These are phyloP conservation scores for Heliconius ethilla DNA, from an alignment of 2,888 invertebrate genomes.

Conservation along the genomic window DNA sequence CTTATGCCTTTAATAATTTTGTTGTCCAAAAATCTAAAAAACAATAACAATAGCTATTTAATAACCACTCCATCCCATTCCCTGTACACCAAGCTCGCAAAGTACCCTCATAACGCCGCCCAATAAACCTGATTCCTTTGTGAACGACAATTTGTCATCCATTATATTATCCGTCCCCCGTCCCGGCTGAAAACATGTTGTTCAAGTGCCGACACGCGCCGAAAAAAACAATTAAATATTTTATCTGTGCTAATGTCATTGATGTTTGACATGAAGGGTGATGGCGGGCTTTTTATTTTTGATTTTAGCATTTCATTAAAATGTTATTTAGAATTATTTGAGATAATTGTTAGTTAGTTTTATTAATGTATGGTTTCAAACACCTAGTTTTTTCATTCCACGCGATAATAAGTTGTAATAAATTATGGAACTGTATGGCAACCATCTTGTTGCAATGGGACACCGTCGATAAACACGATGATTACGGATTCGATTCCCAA, in stretches of 20 bases:
- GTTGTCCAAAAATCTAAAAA: no score
- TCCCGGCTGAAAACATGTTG: slow-evolving; percentile 59
- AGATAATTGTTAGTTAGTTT: not conserved
- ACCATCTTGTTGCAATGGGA: no score
- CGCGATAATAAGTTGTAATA: no score
- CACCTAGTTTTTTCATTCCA: no score
- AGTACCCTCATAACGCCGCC: slow-evolving; percentile 76
- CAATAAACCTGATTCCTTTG: slow-evolving; percentile 79
- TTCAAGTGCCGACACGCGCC: slow-evolving; percentile 72
- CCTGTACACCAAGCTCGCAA: slow-evolving; percentile 58
- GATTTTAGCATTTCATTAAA: not conserved
- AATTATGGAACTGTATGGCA: no score
- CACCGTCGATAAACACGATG: no score
- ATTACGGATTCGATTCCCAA: no score
- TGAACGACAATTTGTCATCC: slow-evolving; percentile 77
- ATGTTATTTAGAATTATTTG: not conserved
- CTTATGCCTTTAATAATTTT: no score
- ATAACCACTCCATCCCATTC: slow-evolving; percentile 47
- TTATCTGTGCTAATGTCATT: slow-evolving; percentile 56
- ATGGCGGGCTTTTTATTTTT: slow-evolving; percentile 10
- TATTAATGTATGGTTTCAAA: not conserved
- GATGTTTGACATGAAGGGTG: slow-evolving; percentile 42
- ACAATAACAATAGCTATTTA: not conserved
- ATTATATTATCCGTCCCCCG: slow-evolving; percentile 55
- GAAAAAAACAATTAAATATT: slow-evolving; percentile 72